Evolutionary conservation across 2,797 vertebrate species (phyloP), one percentile per base, ranked within the genome.

Genomic region (Coregonus suidteri): DNA sequence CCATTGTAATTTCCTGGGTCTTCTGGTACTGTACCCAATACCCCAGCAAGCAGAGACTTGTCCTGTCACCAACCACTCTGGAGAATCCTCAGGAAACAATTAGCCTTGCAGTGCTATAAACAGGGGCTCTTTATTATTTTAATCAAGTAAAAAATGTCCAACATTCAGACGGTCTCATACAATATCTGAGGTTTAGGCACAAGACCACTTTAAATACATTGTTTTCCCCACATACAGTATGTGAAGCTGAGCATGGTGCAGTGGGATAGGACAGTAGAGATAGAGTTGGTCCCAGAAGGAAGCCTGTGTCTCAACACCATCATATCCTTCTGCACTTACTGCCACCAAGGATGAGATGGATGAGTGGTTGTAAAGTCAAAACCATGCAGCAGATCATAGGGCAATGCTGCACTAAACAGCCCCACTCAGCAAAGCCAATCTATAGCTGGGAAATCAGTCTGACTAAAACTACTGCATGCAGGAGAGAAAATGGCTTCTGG

Each of bases 391-490:
- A 79, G 71, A 73, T 70, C 75, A 75, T 73, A 75, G 85, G 35
- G 81, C 65, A 13, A 20, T 51, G 31, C 41, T 14, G 3, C 25
- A 83, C 37, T 6, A 37, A 77, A 84, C 51, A 59, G 79, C 59
- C 79, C 53, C 20, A 77, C 80, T 89, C 89, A 88, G 88, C 87
- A 87, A 81, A 86, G 62, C 67, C 76, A 85, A 89, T 79, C 73
- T 85, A 77, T 81, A 84, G 81, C 13, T 71, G 71, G 56, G 34
- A 79, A 82, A 76, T 20, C 75, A 41, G 69, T 53, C 78, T 73
- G 51, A 77, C 76, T 82, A 82, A 59, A 59, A 47, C 7, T 11
- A 47, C 41, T 9, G 41, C 41, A 47, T 47, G 80, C 73, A 75
- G 68, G 18, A 47, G 30, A 80, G 67, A 70, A 82, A 78, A 80